phyloP scores from a whole-genome alignment of 2,888 invertebrate genomes.

The Conops quadrifasciatus region DNA sequence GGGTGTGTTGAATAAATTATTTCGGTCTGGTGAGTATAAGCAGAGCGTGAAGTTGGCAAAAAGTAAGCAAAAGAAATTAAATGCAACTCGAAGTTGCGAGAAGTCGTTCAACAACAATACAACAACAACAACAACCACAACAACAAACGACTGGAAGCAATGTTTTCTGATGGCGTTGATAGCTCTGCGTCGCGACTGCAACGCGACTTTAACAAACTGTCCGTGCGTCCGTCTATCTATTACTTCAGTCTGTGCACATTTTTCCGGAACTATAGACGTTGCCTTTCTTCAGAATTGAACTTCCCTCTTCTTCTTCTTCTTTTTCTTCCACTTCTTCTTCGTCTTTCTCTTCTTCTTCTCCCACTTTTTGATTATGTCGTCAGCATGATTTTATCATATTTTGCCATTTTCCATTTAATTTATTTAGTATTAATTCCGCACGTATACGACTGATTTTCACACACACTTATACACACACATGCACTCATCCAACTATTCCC shows the following conservation, averaged over 20 bases:
- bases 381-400: conserved; percentile 6
- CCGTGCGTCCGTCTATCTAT: conserved; percentile 13
- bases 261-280: too few relatives aligned
- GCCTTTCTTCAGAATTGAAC: too few relatives aligned
- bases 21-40: conserved; percentile 65
- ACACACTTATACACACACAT: background rate
- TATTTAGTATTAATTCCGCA: background rate
- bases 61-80: conserved; percentile 45
- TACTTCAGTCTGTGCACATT: too few relatives aligned
- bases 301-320: too few relatives aligned
- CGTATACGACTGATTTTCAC: background rate
- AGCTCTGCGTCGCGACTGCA: background rate
- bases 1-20: conserved; percentile 65
- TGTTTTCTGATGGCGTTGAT: background rate
- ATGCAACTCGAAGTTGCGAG: conserved; percentile 33
- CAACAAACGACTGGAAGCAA: background rate
- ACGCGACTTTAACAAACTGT: conserved; percentile 8
- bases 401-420: background rate
- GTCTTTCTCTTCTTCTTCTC: background rate
- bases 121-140: background rate
- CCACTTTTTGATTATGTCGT: background rate
- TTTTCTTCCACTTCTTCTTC: background rate
- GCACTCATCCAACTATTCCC: conserved; percentile 14
- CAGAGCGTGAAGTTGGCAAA: conserved; percentile 65
- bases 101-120: background rate